Percentiles rank a stretch among this genome's conserved stretches.
Evolutionary conservation across 2,113 vertebrate genomes (phyloP).

Genomic region (Ceyx cyanopectus): DNA sequence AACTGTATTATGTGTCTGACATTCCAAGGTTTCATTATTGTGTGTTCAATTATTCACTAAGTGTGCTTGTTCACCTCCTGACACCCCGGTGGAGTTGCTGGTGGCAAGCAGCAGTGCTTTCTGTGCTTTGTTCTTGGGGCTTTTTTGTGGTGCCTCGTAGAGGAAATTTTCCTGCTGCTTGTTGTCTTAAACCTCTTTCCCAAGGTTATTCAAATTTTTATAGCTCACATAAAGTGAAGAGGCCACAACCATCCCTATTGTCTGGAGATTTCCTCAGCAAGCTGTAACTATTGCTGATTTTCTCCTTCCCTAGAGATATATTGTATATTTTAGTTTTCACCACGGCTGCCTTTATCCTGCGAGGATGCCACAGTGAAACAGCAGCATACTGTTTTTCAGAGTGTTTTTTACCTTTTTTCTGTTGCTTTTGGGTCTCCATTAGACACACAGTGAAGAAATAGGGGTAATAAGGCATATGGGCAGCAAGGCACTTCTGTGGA

Average conservation of each 20-base stretch:
- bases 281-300: not conserved
- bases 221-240: not conserved
- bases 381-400: not conserved
- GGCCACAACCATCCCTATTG: not conserved
- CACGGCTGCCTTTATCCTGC: not conserved
- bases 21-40: conserved; percentile 70
- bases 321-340: not conserved
- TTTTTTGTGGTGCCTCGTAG: not conserved
- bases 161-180: not conserved
- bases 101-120: conserved; percentile 8
- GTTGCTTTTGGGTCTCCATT: not conserved
- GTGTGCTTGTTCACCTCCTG: conserved; percentile 48
- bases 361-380: not conserved
- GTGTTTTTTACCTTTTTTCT: not conserved
- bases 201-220: not conserved
- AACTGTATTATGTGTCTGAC: conserved; percentile 70
- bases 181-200: not conserved
- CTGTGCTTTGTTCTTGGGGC: not conserved
- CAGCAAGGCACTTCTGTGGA: not conserved
- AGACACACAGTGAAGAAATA: not conserved
- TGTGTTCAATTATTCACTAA: conserved; percentile 77
- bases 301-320: not conserved
- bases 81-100: conserved; percentile 1
- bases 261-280: not conserved
- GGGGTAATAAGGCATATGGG: not conserved